phyloP scores from a whole-genome alignment of 2,797 vertebrate species.

The Melanotaenia pygmaea region DNA sequence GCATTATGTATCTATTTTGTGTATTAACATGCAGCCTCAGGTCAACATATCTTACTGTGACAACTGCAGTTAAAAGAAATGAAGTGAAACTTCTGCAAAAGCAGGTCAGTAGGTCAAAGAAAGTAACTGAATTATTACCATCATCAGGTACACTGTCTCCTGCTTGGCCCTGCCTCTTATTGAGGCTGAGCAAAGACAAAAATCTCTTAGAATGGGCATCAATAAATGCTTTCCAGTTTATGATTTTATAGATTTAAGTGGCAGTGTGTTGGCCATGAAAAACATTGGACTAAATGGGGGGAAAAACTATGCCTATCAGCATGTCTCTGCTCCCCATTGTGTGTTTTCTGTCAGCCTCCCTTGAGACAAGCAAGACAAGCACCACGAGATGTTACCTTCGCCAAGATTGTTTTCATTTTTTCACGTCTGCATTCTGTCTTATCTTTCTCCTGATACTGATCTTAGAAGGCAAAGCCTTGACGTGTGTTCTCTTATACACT shows the following conservation, averaged over 20 bases:
- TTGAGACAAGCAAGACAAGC: constrained; percentile 10
- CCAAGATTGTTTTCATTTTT: constrained; percentile 4
- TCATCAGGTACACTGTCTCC: constrained; percentile 1
- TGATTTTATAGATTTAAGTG: constrained; percentile 5
- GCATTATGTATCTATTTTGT: too few species aligned
- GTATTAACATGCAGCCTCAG: not conserved
- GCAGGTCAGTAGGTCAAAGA: constrained; percentile 7
- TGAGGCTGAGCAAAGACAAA: constrained; percentile 16
- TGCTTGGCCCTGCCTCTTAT: constrained; percentile 6
- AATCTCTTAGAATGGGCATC: constrained; percentile 8
- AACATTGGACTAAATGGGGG: constrained; percentile 6
- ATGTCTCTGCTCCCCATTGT: not conserved
- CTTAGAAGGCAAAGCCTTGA: constrained; percentile 13
- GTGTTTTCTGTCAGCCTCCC: constrained; percentile 18
- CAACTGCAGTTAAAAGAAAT: not conserved
- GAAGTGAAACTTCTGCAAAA: not conserved
- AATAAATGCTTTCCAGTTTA: not conserved
- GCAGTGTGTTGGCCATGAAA: not conserved
- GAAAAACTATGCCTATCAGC: constrained; percentile 9
- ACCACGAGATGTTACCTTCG: constrained; percentile 4
- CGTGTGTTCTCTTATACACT: constrained; percentile 1
- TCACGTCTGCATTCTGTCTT: not conserved
- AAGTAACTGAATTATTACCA: not conserved
- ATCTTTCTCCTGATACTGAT: constrained; percentile 9
- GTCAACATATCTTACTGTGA: not conserved